A percentile compares a stretch with the other conserved stretches of the same genome.
Conservation (phyloP, 2,797 vertebrate genomes). For the Anisognathus igniventris region DNA sequence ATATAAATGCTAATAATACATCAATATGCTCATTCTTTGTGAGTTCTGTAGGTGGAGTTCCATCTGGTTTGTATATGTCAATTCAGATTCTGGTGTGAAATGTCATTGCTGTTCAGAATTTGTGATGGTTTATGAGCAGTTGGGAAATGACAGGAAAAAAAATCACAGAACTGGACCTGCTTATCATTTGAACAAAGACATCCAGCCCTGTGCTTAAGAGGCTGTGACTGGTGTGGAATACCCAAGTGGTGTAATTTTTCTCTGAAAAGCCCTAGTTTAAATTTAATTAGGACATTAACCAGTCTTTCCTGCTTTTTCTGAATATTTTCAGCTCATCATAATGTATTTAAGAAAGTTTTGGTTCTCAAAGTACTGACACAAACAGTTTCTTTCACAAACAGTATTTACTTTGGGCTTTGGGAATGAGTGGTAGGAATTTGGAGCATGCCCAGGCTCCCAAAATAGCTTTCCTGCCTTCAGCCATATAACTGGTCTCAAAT, state of each 20-base stretch:
- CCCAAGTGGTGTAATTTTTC: background rate
- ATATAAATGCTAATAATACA: constrained; percentile 42
- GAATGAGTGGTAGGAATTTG: background rate
- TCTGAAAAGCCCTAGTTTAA: background rate
- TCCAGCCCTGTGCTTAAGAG: background rate
- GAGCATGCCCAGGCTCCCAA: background rate
- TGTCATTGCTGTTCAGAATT: constrained; percentile 18
- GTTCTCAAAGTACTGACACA: background rate
- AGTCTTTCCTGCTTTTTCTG: background rate
- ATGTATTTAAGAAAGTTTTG: background rate
- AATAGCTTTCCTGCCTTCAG: background rate
- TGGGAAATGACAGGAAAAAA: background rate
- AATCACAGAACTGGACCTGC: background rate
- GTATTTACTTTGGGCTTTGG: background rate
- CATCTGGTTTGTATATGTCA: constrained; percentile 45
- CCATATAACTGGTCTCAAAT: background rate
- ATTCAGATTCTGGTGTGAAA: constrained; percentile 1
- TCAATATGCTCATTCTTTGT: constrained; percentile 22
- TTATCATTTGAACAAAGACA: background rate
- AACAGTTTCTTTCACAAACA: background rate
- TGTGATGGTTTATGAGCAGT: background rate
- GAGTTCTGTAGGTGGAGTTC: constrained; percentile 43
- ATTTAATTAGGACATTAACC: background rate
- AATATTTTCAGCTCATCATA: background rate
- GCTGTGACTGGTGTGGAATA: background rate